phyloP scores from a whole-genome alignment of 2,797 vertebrate genomes.

The Pteronotus mesoamericanus region DNA sequence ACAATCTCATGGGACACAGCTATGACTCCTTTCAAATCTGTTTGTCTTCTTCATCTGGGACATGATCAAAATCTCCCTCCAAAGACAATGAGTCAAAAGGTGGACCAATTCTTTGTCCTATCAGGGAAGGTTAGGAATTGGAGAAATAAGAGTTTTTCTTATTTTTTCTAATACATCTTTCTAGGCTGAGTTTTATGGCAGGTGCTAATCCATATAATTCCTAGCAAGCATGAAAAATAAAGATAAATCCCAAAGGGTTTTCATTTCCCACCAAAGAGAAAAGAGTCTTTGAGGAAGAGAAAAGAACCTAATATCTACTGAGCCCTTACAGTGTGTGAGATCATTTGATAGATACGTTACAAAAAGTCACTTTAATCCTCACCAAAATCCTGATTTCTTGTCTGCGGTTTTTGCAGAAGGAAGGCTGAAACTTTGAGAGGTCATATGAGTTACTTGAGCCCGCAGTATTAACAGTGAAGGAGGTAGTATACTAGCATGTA shows the following conservation, averaged over 20 bases:
- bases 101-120: background rate
- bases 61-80: conserved; percentile 7
- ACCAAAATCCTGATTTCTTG: background rate
- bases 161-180: background rate
- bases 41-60: background rate
- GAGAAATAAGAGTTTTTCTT: background rate
- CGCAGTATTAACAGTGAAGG: background rate
- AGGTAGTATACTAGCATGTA: background rate
- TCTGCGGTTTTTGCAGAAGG: background rate
- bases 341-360: background rate
- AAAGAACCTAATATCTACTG: conserved; percentile 3
- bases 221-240: background rate
- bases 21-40: background rate
- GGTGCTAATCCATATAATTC: background rate
- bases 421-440: background rate
- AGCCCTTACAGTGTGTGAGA: background rate
- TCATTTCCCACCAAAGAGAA: background rate
- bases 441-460: background rate
- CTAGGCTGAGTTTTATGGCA: conserved; percentile 34
- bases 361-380: conserved; percentile 6
- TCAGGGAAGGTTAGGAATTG: background rate
- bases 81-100: background rate
- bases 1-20: background rate
- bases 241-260: background rate
- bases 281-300: background rate